Conservation (phyloP, 2,113 vertebrate genomes). For the Heterotilapia buettikoferi region DNA sequence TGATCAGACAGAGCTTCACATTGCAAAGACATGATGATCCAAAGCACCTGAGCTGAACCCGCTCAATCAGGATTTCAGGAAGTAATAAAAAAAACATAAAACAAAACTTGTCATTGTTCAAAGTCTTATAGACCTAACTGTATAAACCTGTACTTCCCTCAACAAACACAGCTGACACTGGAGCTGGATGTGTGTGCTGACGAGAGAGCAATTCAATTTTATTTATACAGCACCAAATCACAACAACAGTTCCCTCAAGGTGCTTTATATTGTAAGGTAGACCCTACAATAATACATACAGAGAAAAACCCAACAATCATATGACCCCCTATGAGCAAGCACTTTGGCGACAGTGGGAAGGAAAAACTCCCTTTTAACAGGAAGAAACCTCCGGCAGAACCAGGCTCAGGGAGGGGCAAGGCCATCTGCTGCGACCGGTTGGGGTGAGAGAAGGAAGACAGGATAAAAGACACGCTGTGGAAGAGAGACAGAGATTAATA, state of each 20-base stretch:
- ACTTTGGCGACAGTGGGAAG: neutral
- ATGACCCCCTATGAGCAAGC: fast-evolving
- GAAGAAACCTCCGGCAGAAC: fast-evolving
- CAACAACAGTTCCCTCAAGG: fast-evolving
- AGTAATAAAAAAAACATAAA: neutral
- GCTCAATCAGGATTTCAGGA: neutral
- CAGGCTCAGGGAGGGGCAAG: fast-evolving
- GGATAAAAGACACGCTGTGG: neutral
- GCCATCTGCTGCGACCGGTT: fast-evolving
- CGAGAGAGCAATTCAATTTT: neutral
- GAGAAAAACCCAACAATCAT: neutral
- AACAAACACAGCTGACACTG: neutral
- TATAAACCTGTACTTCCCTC: neutral
- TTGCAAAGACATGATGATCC: neutral
- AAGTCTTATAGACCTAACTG: neutral
- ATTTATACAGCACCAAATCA: fast-evolving
- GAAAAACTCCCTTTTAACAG: neutral
- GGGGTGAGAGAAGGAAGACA: neutral
- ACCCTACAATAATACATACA: neutral
- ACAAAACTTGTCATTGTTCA: neutral
- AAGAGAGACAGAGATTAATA: neutral
- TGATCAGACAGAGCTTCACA: neutral
- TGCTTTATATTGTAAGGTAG: fast-evolving
- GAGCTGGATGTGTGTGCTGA: neutral
- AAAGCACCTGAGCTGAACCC: neutral